phyloP scores from a whole-genome alignment of 2,888 invertebrate genomes.

The Drosophila emarginata region DNA sequence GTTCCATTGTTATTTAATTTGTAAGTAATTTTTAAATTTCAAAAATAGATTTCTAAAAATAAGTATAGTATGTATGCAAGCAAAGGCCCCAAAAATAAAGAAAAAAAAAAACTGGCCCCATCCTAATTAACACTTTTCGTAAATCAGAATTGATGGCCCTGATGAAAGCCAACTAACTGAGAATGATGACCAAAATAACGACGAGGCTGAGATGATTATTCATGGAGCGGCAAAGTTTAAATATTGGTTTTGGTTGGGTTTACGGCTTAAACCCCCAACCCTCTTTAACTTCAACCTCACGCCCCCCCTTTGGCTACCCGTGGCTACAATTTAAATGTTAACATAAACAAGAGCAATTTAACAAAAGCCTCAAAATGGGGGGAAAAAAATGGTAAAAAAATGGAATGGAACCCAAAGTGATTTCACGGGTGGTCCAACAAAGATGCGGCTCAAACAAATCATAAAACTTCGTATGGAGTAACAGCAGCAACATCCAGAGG shows the following conservation, averaged over 20 bases:
- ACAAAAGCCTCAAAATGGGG: slow-evolving; percentile 57
- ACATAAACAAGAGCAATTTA: slow-evolving; percentile 80
- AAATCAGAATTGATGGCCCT: slow-evolving; percentile 75
- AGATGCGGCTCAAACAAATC: slow-evolving; percentile 80
- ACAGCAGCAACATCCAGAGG: slow-evolving; percentile 45
- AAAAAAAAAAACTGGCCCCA: slow-evolving; percentile 15
- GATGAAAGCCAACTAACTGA: slow-evolving; percentile 65
- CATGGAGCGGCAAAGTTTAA: slow-evolving; percentile 71
- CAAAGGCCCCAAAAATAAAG: slow-evolving; percentile 22
- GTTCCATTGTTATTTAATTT: background rate
- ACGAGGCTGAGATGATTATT: slow-evolving; percentile 66
- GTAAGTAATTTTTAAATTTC: background rate
- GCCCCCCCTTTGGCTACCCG: slow-evolving; percentile 56
- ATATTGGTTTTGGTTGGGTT: slow-evolving; percentile 72
- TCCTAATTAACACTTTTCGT: slow-evolving; percentile 78
- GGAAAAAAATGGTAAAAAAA: slow-evolving; percentile 40
- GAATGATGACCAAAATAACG: slow-evolving; percentile 57
- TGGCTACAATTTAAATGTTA: slow-evolving; percentile 80
- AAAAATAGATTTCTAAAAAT: slow-evolving; percentile 6
- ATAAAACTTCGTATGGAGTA: slow-evolving; percentile 65
- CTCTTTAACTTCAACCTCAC: slow-evolving; percentile 16
- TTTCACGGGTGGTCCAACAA: slow-evolving; percentile 74
- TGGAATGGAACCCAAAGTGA: slow-evolving; percentile 61
- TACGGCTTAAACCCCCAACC: slow-evolving; percentile 27
- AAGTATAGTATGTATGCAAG: slow-evolving; percentile 9